A percentile compares a stretch with the other conserved stretches of the same genome.
phyloP scores from a whole-genome alignment of 1,140 invertebrate genomes.

The Drosophila teissieri region DNA sequence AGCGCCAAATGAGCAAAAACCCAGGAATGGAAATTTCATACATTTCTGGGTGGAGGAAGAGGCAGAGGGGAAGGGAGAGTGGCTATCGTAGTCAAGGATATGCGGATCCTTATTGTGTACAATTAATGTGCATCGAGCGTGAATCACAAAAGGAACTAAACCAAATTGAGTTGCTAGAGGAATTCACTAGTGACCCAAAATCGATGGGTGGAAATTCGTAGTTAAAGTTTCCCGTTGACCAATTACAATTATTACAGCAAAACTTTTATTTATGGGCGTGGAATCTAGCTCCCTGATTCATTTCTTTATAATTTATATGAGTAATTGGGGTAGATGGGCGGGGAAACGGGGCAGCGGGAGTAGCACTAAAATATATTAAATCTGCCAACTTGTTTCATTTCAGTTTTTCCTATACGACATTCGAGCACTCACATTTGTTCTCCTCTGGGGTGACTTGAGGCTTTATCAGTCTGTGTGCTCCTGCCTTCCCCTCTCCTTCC shows the following conservation, averaged over 20 bases:
- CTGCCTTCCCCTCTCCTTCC: slow-evolving; percentile 1
- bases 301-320: slow-evolving; percentile 81
- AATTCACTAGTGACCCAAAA: slow-evolving; percentile 59
- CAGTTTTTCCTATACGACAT: neutral
- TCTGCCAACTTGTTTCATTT: slow-evolving; percentile 29
- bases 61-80: neutral
- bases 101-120: slow-evolving; percentile 58
- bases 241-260: slow-evolving; percentile 79
- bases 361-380: slow-evolving; percentile 72
- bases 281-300: slow-evolving; percentile 50
- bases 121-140: slow-evolving; percentile 81
- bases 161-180: slow-evolving; percentile 49
- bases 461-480: slow-evolving; percentile 3
- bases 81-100: slow-evolving; percentile 67
- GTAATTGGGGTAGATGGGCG: slow-evolving; percentile 51
- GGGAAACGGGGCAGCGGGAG: neutral
- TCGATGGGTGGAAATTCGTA: slow-evolving; percentile 55
- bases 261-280: slow-evolving; percentile 69
- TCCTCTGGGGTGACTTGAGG: slow-evolving; percentile 20
- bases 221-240: slow-evolving; percentile 52
- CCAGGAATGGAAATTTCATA: slow-evolving; percentile 76
- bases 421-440: slow-evolving; percentile 1
- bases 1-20: slow-evolving; percentile 59
- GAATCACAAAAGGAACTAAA: slow-evolving; percentile 62
- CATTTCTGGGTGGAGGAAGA: neutral